Base-by-base conservation (phyloP, 2,797 vertebrate species). In the Melanotaenia trifasciata region DNA sequence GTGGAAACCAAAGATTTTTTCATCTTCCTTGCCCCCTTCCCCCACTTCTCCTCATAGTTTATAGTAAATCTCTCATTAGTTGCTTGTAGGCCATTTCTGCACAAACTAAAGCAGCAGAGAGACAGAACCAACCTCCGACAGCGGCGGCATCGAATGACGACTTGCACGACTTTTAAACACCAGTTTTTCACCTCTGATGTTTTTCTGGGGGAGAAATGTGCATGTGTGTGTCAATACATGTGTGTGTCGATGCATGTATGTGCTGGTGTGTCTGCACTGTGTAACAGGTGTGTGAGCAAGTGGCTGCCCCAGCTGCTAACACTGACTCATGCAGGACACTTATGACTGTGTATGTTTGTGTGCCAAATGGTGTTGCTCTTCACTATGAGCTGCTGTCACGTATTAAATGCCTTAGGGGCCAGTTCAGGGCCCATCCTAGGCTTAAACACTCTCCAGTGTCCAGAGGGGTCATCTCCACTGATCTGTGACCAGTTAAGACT, bases 251-350 rank as follows among this genome's bases (percentile, higher is more conserved):
- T 40, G 72, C 66, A 50, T 28, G 24, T 50, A 35, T 64, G 63
- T n/a, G 33, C 8, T 38, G 47, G 30, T 79, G 68, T 67, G 56
- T 76, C 1, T 59, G 62, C 43, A 22, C 54, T 38, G 47, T 67
- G 63, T 40, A 78, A 84, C 84, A 88, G 81, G 81, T 87, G 78
- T 86, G 60, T 62, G 70, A 24, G 68, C 20, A 72, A 72, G 57
- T 75, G 67, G 64, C 63, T 14, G 78, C 20, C 38, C 63, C 84
- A 85, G 86, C 80, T 90, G 89, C 67, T n/a, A 8, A 32, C 67
- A 67, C 78, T 78, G 79, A 84, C 67, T 83, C 80, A 78, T 53
- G 64, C 51, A 54, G 76, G 76, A 79, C 81, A 57, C 72, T 53
- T 69, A 3, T 16, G 14, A 16, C 40, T 36, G 58, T 61, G 69